Evolutionary conservation across 2,113 vertebrate genomes (phyloP).

Genomic region (Aphelocoma coerulescens): DNA sequence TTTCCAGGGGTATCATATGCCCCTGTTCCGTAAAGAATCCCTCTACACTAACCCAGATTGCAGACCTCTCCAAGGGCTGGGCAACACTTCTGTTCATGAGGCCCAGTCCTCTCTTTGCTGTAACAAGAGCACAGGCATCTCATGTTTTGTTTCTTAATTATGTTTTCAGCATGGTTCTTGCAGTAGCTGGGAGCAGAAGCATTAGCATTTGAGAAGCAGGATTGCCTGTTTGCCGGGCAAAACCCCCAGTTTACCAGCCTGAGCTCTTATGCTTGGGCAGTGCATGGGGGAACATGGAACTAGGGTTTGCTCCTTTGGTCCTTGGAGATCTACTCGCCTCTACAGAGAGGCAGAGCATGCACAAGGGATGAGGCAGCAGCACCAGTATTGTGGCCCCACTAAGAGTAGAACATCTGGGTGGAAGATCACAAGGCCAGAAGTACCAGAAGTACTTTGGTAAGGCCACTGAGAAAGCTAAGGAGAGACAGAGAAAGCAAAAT

Average conservation of each 20-base stretch:
- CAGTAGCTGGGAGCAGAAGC: not conserved
- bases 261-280: not conserved
- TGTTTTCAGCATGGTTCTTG: fast-evolving
- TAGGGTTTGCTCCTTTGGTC: not conserved
- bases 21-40: too few species aligned
- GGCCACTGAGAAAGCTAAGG: not conserved
- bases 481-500: not conserved
- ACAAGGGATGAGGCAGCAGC: not conserved
- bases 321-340: not conserved
- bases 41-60: not conserved
- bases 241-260: not conserved
- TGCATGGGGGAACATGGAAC: not conserved
- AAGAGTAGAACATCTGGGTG: not conserved
- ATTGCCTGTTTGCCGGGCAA: not conserved
- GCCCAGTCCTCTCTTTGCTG: not conserved
- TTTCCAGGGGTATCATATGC: too few species aligned
- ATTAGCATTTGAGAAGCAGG: not conserved
- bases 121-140: not conserved
- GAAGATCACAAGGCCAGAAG: not conserved
- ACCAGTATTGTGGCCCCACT: not conserved
- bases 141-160: not conserved
- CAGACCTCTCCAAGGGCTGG: not conserved
- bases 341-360: fast-evolving
- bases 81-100: not conserved
- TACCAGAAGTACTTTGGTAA: not conserved